A percentile compares a stretch with the other conserved stretches of the same genome.
phyloP scores from a whole-genome alignment of 2,113 vertebrate species.

The Odontophorus gujanensis region DNA sequence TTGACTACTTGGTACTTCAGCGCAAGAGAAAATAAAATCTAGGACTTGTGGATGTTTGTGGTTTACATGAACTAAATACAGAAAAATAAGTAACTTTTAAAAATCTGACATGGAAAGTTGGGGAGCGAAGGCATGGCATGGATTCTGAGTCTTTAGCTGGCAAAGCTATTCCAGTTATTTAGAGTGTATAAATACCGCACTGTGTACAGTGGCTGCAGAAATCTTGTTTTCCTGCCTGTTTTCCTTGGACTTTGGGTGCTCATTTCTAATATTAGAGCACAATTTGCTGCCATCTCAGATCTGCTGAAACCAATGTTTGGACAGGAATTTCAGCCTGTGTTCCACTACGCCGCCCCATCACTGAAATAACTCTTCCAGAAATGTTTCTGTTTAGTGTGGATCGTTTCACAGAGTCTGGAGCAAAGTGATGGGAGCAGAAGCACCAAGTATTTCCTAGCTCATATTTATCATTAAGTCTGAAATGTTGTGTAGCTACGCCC shows the following conservation, averaged over 20 bases:
- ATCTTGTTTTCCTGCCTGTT: background rate
- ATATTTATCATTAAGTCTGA: background rate
- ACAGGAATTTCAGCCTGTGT: background rate
- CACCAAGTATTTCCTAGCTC: background rate
- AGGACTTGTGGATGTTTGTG: background rate
- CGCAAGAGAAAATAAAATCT: background rate
- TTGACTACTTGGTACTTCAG: background rate
- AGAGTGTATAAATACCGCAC: background rate
- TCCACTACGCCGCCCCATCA: background rate
- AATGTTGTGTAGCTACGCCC: background rate
- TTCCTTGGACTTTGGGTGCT: background rate
- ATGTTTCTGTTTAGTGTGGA: background rate
- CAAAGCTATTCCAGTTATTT: background rate
- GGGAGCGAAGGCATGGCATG: background rate
- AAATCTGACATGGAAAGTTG: background rate
- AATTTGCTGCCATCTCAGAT: background rate
- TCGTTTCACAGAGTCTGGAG: background rate
- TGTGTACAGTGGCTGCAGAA: background rate
- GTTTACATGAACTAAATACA: background rate
- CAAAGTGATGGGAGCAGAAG: background rate
- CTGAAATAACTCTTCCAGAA: constrained; percentile 45
- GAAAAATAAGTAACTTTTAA: background rate
- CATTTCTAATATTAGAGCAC: background rate
- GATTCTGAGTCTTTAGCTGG: background rate
- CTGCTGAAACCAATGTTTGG: background rate